Evolutionary conservation across 2,797 vertebrate genomes (phyloP), one percentile per base, ranked within the genome.

Genomic region (Acridotheres tristis): DNA sequence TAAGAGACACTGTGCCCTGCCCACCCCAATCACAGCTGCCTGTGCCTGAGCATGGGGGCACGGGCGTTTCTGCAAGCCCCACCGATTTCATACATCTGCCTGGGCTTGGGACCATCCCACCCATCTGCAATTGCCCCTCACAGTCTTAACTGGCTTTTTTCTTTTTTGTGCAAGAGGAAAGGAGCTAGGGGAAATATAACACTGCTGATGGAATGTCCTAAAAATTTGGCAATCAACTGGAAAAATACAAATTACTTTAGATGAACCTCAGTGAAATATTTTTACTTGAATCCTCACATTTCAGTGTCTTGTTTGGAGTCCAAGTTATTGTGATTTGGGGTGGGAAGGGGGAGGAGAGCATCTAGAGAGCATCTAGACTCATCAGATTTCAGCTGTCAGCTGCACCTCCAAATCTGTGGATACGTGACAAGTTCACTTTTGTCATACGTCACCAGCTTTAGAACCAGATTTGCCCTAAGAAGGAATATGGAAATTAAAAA

Each of bases 401-500:
- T 92, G 67, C 29, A 65, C 40, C 65, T 83, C 69, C n/a, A 82
- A 90, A 63, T 51, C 74, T 69, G 66, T 51, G 18, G 8, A 65
- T 74, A 43, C 10, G 8, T 16, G 67, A 76, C 43, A 62, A 29
- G 32, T 73, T 74, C 14, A 3, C 38, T 86, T 69, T 48, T 14
- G 1, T 69, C 73, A 29, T 13, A 65, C 1, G 0, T 72, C 90
- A 85, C 34, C 57, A 58, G 66, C 78, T 81, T 61, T 58, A 81
- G 54, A 82, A 78, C 14, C 27, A 58, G 51, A 69, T 92, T 82
- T 76, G 34, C 76, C 71, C 87, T 74, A 34, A 89, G 47, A 66
- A 81, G 26, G 51, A 71, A 71, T 77, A 80, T 71, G 71, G 74
- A 95, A 92, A 88, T 80, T 11, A 71, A 62, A 92, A 90, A 53